A percentile compares a stretch with the other conserved stretches of the same genome.
Conservation (phyloP, 2,113 vertebrate genomes). For the Myrmecobius fasciatus region DNA sequence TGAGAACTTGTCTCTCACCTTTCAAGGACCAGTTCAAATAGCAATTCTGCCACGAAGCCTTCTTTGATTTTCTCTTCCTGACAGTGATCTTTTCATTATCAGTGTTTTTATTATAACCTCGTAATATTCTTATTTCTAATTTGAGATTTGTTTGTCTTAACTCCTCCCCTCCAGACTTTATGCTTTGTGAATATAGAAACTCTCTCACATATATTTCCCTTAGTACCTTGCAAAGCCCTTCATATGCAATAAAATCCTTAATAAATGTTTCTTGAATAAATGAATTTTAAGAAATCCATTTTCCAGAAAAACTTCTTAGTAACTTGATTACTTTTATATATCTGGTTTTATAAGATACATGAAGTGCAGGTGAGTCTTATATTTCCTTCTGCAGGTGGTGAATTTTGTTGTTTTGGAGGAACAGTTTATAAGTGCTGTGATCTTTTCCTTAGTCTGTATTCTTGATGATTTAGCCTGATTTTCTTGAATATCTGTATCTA, state of each 20-base stretch:
- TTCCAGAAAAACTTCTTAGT: slow-evolving; percentile 23
- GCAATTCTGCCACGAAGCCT: background rate
- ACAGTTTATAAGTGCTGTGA: background rate
- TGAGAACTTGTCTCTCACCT: background rate
- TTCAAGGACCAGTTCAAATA: background rate
- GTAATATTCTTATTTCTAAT: background rate
- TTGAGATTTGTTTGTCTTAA: background rate
- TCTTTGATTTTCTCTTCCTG: background rate
- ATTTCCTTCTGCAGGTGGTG: background rate
- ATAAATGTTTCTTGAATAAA: background rate
- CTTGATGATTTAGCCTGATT: background rate
- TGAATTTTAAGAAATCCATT: background rate
- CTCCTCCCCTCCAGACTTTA: background rate
- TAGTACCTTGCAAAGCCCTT: background rate
- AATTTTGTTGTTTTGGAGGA: background rate
- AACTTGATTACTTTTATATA: slow-evolving; percentile 19
- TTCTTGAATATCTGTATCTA: background rate
- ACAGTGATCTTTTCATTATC: background rate
- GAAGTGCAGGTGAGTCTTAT: background rate
- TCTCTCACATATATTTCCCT: background rate
- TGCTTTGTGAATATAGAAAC: background rate
- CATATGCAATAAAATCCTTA: background rate
- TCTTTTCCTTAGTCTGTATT: background rate
- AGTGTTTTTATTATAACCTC: background rate
- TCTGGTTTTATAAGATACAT: background rate